These are phyloP conservation scores for Sciurus niger DNA, from an alignment of 2,113 vertebrate species.

Conservation along the genomic window DNA sequence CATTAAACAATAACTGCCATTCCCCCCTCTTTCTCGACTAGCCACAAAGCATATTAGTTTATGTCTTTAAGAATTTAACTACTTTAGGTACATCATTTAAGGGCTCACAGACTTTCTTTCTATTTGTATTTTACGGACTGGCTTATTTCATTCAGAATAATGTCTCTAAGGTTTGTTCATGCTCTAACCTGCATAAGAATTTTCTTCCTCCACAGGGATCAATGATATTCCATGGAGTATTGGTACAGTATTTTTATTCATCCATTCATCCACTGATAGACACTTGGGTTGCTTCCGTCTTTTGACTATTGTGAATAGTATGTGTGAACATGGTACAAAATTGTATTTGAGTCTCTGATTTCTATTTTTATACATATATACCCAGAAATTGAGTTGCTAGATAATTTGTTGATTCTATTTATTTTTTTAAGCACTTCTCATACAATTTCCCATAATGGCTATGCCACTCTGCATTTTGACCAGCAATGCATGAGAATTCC, in stretches of 20 bases:
- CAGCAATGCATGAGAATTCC: not conserved
- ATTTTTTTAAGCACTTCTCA: not conserved
- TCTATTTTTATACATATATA: not conserved
- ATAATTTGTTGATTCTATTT: not conserved
- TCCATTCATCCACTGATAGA: not conserved
- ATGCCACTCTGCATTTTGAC: not conserved
- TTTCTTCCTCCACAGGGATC: not conserved
- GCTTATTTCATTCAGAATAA: not conserved
- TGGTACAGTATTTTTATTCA: not conserved
- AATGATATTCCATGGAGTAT: not conserved
- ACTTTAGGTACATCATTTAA: not conserved
- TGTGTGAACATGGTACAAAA: not conserved
- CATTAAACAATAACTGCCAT: not conserved
- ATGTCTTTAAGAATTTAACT: not conserved
- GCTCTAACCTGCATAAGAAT: not conserved
- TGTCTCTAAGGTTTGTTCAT: not conserved
- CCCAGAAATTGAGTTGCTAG: not conserved
- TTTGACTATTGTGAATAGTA: not conserved
- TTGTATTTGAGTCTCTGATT: not conserved
- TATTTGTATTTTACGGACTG: not conserved
- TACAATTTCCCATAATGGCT: not conserved
- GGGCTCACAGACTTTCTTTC: not conserved
- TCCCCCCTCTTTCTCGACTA: not conserved
- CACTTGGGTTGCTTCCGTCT: too few relatives aligned
- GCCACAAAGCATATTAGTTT: not conserved